Conservation (phyloP, 2,797 vertebrate genomes). For the Argya squamiceps region DNA sequence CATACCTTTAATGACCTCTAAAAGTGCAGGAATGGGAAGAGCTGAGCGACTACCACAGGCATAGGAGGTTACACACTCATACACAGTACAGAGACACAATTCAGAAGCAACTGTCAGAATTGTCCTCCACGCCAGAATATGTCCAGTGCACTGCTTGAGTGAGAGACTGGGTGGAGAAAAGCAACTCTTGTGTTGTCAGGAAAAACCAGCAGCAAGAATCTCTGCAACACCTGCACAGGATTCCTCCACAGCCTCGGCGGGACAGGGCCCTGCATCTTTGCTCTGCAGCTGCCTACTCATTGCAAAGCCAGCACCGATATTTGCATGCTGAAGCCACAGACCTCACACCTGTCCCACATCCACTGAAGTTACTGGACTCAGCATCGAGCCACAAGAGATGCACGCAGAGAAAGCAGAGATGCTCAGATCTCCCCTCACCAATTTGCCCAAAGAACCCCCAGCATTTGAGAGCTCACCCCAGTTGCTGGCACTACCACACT, state of each 20-base stretch:
- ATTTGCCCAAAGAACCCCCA: background rate
- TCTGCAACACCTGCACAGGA: background rate
- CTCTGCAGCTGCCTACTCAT: background rate
- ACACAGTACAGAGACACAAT: background rate
- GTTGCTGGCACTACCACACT: rapidly evolving
- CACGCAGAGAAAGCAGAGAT: background rate
- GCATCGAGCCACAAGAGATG: rapidly evolving
- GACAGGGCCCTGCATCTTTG: background rate
- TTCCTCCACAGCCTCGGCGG: rapidly evolving
- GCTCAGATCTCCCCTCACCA: background rate
- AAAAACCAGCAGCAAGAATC: background rate
- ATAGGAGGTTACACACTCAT: background rate
- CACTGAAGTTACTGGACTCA: background rate
- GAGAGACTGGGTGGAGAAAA: background rate
- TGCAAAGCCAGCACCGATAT: background rate
- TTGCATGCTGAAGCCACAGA: background rate
- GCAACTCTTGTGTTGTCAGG: background rate
- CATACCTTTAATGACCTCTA: background rate
- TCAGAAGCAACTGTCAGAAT: background rate
- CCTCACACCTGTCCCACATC: background rate
- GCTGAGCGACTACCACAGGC: background rate
- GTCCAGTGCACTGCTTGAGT: rapidly evolving
- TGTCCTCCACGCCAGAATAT: background rate
- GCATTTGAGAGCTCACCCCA: rapidly evolving
- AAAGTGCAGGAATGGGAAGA: background rate